Evolutionary conservation across 2,888 invertebrate species (phyloP), one percentile per base, ranked within the genome.

Genomic region (Cataglyphis rosenhaueri): DNA sequence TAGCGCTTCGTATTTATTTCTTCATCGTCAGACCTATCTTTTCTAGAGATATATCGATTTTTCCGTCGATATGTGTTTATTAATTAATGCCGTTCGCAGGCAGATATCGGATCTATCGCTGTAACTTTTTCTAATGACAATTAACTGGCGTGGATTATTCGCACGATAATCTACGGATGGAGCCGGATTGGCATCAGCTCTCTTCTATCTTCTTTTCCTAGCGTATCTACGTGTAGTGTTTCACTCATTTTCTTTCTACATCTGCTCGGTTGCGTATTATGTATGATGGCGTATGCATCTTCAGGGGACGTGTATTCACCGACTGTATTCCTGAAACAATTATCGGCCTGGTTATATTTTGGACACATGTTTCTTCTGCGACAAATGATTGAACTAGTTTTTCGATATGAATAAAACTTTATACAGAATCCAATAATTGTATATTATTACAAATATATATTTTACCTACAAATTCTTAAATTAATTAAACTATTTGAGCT

Each of bases 261-360:
- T 68, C 59, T 61, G 44, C 9, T 79, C 10, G 70, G 25, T 70
- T 70, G 78, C 12, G 18, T 21, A 12, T 70, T 55, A 25, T 59
- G 32, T 18, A n/a, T 21, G n/a, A 32, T 12, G 21, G 32, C 21
- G 35, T 66, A 57, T 32, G 32, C 59, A 59, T 68, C 21, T 18
- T 59, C 57, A 38, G 35, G 25, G 12, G 8, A 59, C 6, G 25
- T 48, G 21, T 29, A 68, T 15, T 18, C 21, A 25, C 48, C 57
- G 66, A 68, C 48, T 59, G 59, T 35, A 79, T 59, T 59, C 70
- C 78, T 79, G 68, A 68, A 79, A 79, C 21, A 35, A 66, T 25
- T 12, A 59, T 38, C 12, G 12, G 5, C 8, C 59, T 9, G 6
- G 9, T 59, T 18, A 38, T 65, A 5, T 12, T 29, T 0, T 5